Evolutionary conservation across 2,888 invertebrate species (phyloP).

Genomic region (Eueremaeus valkanovi): DNA sequence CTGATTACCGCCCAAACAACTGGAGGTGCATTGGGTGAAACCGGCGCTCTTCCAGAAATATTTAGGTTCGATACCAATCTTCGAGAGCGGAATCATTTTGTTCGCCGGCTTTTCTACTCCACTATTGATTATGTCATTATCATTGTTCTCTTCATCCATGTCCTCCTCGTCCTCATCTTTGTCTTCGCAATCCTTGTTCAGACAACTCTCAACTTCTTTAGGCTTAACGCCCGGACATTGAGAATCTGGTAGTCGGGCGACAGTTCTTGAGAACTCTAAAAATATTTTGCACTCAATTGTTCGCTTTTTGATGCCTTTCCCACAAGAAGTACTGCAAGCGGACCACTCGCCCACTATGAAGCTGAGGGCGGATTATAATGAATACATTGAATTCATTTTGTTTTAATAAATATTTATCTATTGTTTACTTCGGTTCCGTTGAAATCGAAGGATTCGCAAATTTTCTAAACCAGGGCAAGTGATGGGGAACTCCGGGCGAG

Average conservation of each 20-base stretch:
- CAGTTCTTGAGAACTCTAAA: slow-evolving; percentile 81
- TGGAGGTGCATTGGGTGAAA: slow-evolving; percentile 87
- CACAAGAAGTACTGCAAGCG: slow-evolving; percentile 84
- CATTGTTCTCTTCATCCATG: slow-evolving; percentile 8
- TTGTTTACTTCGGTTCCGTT: slow-evolving; percentile 38
- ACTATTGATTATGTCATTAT: slow-evolving; percentile 22
- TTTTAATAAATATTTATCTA: slow-evolving; percentile 2
- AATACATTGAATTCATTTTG: not conserved
- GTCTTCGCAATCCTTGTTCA: slow-evolving; percentile 19
- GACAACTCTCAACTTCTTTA: slow-evolving; percentile 15
- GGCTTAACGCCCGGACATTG: slow-evolving; percentile 67
- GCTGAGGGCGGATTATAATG: slow-evolving; percentile 57
- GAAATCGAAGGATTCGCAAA: slow-evolving; percentile 30
- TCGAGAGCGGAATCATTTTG: slow-evolving; percentile 19
- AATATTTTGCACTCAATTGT: slow-evolving; percentile 92
- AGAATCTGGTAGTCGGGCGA: slow-evolving; percentile 78
- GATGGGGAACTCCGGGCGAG: slow-evolving; percentile 6
- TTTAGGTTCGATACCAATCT: slow-evolving; percentile 58
- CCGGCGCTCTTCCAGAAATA: slow-evolving; percentile 86
- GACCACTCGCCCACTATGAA: slow-evolving; percentile 91
- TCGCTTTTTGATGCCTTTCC: slow-evolving; percentile 78
- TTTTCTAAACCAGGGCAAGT: not conserved
- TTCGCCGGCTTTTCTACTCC: not conserved
- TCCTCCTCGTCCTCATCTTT: slow-evolving; percentile 31
- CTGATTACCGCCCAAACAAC: slow-evolving; percentile 68